Conservation (phyloP, 2,113 vertebrate genomes). For the Myotis davidii region DNA sequence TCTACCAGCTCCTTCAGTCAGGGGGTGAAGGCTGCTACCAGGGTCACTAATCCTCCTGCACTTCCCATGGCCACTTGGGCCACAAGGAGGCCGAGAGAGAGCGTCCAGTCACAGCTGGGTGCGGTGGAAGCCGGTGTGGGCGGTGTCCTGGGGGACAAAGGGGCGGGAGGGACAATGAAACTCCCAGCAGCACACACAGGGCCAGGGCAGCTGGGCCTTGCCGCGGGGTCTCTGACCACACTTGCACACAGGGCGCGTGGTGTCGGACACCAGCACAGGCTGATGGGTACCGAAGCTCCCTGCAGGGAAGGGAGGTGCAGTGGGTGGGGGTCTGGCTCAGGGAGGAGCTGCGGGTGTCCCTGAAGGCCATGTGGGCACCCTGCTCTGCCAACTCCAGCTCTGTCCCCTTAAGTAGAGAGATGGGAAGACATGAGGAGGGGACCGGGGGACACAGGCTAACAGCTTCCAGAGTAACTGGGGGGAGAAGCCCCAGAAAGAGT, state of each 20-base stretch:
- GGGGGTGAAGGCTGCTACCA: background rate
- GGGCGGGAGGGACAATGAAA: no score
- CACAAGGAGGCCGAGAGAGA: background rate
- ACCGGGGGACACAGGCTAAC: background rate
- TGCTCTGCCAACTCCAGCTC: background rate
- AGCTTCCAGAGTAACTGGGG: background rate
- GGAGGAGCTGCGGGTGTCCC: background rate
- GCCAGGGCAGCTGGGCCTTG: background rate
- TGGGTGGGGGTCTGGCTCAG: background rate
- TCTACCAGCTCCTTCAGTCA: background rate
- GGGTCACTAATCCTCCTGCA: background rate
- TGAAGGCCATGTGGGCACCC: background rate
- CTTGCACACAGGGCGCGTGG: rapidly evolving
- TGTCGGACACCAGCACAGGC: background rate
- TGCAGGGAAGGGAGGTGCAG: background rate
- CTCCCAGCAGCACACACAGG: background rate
- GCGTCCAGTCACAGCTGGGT: rapidly evolving
- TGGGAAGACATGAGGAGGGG: no score
- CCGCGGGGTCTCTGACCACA: background rate
- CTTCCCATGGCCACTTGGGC: background rate
- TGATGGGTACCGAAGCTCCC: background rate
- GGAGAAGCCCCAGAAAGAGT: background rate
- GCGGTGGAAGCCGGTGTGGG: rapidly evolving
- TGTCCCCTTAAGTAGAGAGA: background rate
- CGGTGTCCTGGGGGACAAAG: no score